Conservation (phyloP, 1,140 invertebrate species). For the Cotesia vestalis region DNA sequence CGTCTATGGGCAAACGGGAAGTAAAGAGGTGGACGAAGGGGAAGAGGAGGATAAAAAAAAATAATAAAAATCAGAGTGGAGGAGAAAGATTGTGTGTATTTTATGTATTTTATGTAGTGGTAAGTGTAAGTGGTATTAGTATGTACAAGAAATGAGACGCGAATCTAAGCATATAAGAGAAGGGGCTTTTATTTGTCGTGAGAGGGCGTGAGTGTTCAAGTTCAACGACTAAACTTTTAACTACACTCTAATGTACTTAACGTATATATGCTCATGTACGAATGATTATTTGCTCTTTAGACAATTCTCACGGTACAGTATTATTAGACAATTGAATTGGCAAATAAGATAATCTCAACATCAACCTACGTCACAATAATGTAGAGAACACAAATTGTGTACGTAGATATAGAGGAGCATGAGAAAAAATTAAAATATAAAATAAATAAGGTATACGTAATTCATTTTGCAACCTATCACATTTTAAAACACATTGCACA, state of each 20-base stretch:
- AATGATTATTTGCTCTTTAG: conserved; percentile 20
- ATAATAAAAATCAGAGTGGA: conserved; percentile 19
- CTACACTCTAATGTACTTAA: conserved; percentile 1
- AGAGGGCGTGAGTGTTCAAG: conserved; percentile 29
- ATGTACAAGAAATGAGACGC: not conserved
- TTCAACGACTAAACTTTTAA: conserved; percentile 33
- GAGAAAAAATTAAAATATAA: not conserved
- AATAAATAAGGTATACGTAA: not conserved
- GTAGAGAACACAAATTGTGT: not conserved
- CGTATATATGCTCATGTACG: conserved; percentile 11
- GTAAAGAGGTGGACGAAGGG: conserved; percentile 16
- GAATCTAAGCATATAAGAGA: conserved; percentile 9
- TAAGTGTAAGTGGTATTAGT: not conserved
- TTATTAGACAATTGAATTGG: conserved; percentile 21
- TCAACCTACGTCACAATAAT: not conserved
- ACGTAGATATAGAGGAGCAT: not conserved
- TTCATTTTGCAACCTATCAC: conserved; percentile 10
- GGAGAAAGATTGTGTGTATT: not conserved
- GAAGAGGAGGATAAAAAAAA: conserved; percentile 23
- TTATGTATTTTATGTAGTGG: no score
- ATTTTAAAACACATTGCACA: not conserved
- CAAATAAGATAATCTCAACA: conserved; percentile 7
- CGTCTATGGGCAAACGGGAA: conserved; percentile 28
- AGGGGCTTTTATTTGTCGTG: conserved; percentile 7
- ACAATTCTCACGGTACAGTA: conserved; percentile 23